Conservation (phyloP, 2,113 vertebrate species). For the Crypturellus undulatus region DNA sequence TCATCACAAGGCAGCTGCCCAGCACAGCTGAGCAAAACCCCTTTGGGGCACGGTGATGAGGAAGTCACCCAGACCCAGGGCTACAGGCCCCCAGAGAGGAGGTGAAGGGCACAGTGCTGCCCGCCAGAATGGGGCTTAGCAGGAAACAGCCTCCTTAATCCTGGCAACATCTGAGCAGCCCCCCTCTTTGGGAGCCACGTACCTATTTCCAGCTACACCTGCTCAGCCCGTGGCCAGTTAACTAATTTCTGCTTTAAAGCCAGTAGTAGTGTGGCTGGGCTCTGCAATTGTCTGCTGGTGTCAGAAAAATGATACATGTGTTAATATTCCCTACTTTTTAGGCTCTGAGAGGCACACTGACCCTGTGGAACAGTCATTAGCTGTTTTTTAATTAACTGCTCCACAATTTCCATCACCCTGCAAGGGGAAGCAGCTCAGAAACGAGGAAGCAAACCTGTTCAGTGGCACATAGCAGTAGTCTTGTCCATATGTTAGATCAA, state of each 20-base stretch:
- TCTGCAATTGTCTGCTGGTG: constrained; percentile 36
- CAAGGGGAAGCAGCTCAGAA: constrained; percentile 8
- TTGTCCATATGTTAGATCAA: neutral
- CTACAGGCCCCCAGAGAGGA: rapidly evolving
- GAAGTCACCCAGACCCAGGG: rapidly evolving
- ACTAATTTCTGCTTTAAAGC: constrained; percentile 49
- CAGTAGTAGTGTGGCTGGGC: neutral
- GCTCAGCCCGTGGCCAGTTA: constrained; percentile 12
- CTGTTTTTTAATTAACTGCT: constrained; percentile 71
- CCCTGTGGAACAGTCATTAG: constrained; percentile 61
- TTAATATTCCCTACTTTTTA: constrained; percentile 66
- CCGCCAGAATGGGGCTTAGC: neutral
- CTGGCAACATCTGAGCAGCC: neutral
- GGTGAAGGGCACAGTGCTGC: rapidly evolving
- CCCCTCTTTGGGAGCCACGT: neutral
- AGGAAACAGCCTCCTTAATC: neutral
- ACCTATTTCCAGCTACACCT: neutral
- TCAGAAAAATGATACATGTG: constrained; percentile 68
- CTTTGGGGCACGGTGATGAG: neutral
- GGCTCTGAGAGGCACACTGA: constrained; percentile 49
- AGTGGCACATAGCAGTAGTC: neutral
- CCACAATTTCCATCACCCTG: neutral
- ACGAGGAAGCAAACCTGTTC: neutral
- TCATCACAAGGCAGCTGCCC: neutral
- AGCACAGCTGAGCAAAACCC: neutral